A percentile compares a stretch with the other conserved stretches of the same genome.
Evolutionary conservation across 2,113 vertebrate genomes (phyloP).

Genomic region (Calidris pugnax): DNA sequence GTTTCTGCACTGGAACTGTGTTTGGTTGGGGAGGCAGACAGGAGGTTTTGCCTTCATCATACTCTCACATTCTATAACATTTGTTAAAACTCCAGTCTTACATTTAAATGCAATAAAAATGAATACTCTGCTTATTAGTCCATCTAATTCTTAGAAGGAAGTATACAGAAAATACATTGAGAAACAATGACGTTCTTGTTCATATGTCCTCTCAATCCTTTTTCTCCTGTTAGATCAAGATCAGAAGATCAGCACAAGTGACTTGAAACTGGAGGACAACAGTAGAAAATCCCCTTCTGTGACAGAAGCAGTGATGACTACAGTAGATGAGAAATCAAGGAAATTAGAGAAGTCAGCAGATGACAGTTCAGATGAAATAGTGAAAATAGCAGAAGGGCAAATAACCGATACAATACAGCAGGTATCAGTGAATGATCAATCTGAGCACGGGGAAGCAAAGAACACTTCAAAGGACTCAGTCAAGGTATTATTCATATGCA

Average conservation of each 20-base stretch:
- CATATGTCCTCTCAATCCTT: neutral
- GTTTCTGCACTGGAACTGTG: neutral
- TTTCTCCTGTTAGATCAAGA: neutral
- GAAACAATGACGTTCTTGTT: neutral
- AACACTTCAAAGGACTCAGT: neutral
- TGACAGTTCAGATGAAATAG: neutral
- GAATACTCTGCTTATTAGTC: neutral
- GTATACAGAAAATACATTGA: neutral
- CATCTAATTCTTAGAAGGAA: neutral
- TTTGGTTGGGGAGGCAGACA: neutral
- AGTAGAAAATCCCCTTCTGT: slow-evolving; percentile 30
- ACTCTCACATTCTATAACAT: neutral
- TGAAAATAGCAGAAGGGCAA: neutral
- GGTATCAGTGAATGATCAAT: neutral
- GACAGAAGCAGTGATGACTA: neutral
- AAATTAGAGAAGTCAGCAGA: neutral
- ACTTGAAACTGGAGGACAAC: slow-evolving; percentile 9
- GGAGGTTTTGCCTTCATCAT: neutral
- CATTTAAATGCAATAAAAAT: neutral
- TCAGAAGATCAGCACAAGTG: neutral
- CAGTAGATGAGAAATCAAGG: slow-evolving; percentile 28
- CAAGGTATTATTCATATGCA: slow-evolving; percentile 30
- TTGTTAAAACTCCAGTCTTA: neutral
- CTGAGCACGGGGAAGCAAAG: neutral
- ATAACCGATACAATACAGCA: neutral